These are phyloP conservation scores for Scolopax bukidnonensis DNA, from an alignment of 2,797 vertebrate species.

Conservation along the genomic window DNA sequence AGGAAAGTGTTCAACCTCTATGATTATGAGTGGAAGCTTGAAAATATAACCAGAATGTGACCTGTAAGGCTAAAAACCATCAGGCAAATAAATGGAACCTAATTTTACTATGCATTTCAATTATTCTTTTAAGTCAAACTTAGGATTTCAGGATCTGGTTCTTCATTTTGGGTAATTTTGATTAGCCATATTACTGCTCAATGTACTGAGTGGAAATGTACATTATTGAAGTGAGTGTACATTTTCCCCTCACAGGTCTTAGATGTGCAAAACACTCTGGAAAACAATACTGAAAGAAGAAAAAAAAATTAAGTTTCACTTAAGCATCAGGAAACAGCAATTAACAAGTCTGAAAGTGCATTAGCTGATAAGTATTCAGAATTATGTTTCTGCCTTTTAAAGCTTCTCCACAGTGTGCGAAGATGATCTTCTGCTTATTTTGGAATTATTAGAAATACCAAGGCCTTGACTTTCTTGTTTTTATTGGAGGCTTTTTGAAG, in stretches of 20 bases:
- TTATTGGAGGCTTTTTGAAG: conserved; percentile 1
- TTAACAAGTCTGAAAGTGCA: not conserved
- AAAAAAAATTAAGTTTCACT: not conserved
- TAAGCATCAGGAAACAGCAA: not conserved
- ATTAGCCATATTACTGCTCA: not conserved
- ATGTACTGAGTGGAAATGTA: not conserved
- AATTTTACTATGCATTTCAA: not conserved
- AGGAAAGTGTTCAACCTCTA: not conserved
- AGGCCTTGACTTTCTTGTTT: not conserved
- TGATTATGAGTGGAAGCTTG: not conserved
- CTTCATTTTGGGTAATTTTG: not conserved
- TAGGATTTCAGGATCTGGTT: not conserved
- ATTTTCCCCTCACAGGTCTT: not conserved
- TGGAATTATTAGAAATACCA: not conserved
- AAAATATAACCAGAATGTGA: not conserved
- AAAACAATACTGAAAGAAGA: not conserved
- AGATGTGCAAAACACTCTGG: not conserved
- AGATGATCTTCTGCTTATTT: not conserved
- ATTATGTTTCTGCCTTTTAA: not conserved
- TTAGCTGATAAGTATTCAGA: not conserved
- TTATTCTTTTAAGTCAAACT: not conserved
- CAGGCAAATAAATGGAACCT: not conserved
- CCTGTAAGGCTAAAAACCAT: not conserved
- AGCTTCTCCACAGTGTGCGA: not conserved
- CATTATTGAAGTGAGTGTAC: not conserved